These are phyloP conservation scores for Choristoneura fumiferana DNA, from an alignment of 1,140 invertebrate species.

Conservation along the genomic window DNA sequence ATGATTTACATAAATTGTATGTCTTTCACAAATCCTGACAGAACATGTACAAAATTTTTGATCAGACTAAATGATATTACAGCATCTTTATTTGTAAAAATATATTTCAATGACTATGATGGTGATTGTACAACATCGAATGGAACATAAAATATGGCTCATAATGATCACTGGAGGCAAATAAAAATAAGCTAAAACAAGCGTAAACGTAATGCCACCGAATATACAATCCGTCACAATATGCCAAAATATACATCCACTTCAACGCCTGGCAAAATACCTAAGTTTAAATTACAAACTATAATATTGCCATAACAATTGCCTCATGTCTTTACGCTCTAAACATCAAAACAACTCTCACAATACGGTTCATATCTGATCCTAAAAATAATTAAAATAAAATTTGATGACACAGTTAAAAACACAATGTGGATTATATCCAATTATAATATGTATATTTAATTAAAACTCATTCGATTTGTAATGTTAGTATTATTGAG, in stretches of 20 bases:
- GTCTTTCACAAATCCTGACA: slow-evolving; percentile 43
- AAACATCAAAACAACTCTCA: slow-evolving; percentile 11
- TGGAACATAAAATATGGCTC: slow-evolving; percentile 61
- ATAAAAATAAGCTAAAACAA: slow-evolving; percentile 22
- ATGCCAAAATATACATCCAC: slow-evolving; percentile 15
- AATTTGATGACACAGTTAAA: not conserved
- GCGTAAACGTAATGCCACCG: not conserved
- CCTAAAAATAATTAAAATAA: slow-evolving; percentile 4
- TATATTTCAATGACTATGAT: slow-evolving; percentile 45
- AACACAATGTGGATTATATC: slow-evolving; percentile 6
- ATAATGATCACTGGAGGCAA: slow-evolving; percentile 34
- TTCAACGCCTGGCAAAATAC: not conserved
- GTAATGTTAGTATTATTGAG: slow-evolving; percentile 9
- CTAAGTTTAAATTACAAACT: slow-evolving; percentile 1
- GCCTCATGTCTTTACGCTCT: slow-evolving; percentile 6
- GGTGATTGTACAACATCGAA: slow-evolving; percentile 49
- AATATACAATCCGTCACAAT: slow-evolving; percentile 11
- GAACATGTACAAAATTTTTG: slow-evolving; percentile 17
- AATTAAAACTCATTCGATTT: not conserved
- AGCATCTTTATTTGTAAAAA: slow-evolving; percentile 46
- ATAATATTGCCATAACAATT: slow-evolving; percentile 17
- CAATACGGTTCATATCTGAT: not conserved
- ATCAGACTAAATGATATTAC: slow-evolving; percentile 21
- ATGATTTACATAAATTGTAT: slow-evolving; percentile 41
- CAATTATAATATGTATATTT: slow-evolving; percentile 1